Conservation (phyloP, 2,797 vertebrate genomes). For the Melanogrammus aeglefinus region DNA sequence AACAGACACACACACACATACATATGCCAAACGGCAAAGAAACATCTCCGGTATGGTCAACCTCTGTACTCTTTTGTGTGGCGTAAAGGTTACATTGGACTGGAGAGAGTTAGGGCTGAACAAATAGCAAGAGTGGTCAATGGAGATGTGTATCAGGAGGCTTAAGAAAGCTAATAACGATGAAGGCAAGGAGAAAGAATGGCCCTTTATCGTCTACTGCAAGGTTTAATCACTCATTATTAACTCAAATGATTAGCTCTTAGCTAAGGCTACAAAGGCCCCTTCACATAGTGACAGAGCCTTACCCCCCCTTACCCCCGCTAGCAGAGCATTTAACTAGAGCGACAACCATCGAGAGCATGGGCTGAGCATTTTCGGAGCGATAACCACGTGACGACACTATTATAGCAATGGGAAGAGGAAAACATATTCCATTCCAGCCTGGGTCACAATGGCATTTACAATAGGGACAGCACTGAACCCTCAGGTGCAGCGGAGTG, state of each 20-base stretch:
- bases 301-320: no score
- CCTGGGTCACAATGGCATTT: not conserved
- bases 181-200: not conserved
- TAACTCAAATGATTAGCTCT: not conserved
- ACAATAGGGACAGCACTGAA: not conserved
- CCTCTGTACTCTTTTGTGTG: not conserved
- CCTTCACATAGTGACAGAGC: no score
- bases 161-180: not conserved
- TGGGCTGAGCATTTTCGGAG: no score
- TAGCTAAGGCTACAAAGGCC: not conserved
- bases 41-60: no score
- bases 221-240: not conserved
- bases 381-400: no score
- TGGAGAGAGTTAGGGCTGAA: no score
- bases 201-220: not conserved
- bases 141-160: not conserved
- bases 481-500: not conserved
- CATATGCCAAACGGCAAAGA: no score
- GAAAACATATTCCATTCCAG: not conserved
- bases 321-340: no score
- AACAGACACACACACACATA: no score
- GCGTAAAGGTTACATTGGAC: no score
- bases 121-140: no score
- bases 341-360: no score
- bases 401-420: not conserved